Evolutionary conservation across 2,888 invertebrate species (phyloP).

Genomic region (Copidosoma aretas): DNA sequence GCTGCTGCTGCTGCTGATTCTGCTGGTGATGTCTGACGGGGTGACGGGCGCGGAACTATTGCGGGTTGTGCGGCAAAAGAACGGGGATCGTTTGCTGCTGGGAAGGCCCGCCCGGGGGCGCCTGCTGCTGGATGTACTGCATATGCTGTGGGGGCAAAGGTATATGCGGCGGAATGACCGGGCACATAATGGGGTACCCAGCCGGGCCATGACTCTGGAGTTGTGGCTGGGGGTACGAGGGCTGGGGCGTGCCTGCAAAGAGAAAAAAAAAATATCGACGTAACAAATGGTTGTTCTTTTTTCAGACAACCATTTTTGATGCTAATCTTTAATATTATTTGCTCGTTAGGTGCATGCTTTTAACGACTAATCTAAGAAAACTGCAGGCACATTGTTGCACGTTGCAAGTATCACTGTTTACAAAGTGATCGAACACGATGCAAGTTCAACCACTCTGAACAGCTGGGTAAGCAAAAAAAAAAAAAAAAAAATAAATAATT

Average conservation of each 20-base stretch:
- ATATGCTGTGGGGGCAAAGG: constrained; percentile 64
- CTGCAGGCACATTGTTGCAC: no score
- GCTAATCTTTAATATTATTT: no score
- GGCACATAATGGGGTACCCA: constrained; percentile 69
- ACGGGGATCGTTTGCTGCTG: constrained; percentile 62
- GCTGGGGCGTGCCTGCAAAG: constrained; percentile 57
- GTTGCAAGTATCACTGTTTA: no score
- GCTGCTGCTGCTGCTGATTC: constrained; percentile 24
- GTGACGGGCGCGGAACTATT: constrained; percentile 55
- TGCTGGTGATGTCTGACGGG: constrained; percentile 38
- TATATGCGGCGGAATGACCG: constrained; percentile 64
- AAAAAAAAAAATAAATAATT: neutral
- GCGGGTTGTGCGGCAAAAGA: constrained; percentile 61
- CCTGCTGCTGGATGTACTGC: constrained; percentile 65
- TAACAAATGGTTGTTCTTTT: no score
- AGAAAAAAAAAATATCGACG: constrained; percentile 19
- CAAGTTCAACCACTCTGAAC: no score
- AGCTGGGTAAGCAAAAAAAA: no score
- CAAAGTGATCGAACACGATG: no score
- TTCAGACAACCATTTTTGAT: no score
- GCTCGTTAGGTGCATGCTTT: no score
- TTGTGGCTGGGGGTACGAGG: constrained; percentile 68
- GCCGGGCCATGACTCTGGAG: constrained; percentile 65
- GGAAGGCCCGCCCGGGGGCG: constrained; percentile 54
- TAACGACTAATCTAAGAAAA: no score